These are phyloP conservation scores for Enoplosus armatus DNA, from an alignment of 2,797 vertebrate genomes.

Conservation along the genomic window DNA sequence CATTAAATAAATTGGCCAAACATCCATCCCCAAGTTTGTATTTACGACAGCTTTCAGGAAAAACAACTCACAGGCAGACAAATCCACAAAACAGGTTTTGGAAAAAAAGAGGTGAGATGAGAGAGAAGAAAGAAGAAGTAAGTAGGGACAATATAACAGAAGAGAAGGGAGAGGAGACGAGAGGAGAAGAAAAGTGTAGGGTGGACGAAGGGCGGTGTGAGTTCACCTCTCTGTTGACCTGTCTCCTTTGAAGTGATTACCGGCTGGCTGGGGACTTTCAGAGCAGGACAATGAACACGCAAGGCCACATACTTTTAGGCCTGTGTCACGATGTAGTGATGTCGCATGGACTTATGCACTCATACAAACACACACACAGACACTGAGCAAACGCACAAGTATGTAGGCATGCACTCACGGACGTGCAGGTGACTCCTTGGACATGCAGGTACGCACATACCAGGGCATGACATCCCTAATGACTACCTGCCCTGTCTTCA, in stretches of 20 bases:
- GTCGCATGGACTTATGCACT: slow-evolving; percentile 53
- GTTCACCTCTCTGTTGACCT: slow-evolving; percentile 80
- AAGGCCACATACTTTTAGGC: slow-evolving; percentile 76
- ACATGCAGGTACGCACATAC: slow-evolving; percentile 61
- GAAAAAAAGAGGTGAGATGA: slow-evolving; percentile 9
- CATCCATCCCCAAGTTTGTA: not conserved
- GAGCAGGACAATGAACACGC: slow-evolving; percentile 78
- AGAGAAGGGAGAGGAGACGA: slow-evolving; percentile 48
- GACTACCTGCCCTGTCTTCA: slow-evolving; percentile 66
- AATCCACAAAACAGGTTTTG: slow-evolving; percentile 40
- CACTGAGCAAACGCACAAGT: slow-evolving; percentile 39
- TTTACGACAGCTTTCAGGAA: slow-evolving; percentile 13
- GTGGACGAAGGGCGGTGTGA: slow-evolving; percentile 67
- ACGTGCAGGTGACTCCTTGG: slow-evolving; percentile 32
- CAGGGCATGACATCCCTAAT: slow-evolving; percentile 59
- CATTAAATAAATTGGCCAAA: slow-evolving; percentile 19
- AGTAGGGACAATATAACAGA: slow-evolving; percentile 54
- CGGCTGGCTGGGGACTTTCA: slow-evolving; percentile 69
- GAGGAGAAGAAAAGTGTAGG: slow-evolving; percentile 68
- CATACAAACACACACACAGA: slow-evolving; percentile 35
- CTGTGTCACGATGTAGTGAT: slow-evolving; percentile 67
- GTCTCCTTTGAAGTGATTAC: slow-evolving; percentile 84
- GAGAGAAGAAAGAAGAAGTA: slow-evolving; percentile 36
- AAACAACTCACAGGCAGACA: slow-evolving; percentile 16
- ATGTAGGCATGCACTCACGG: slow-evolving; percentile 36